Percentiles rank a stretch among this genome's conserved stretches.
These are phyloP conservation scores for Hydrozoanthus tunicans DNA, from an alignment of 64 coral and sea anemone species.

Conservation along the genomic window DNA sequence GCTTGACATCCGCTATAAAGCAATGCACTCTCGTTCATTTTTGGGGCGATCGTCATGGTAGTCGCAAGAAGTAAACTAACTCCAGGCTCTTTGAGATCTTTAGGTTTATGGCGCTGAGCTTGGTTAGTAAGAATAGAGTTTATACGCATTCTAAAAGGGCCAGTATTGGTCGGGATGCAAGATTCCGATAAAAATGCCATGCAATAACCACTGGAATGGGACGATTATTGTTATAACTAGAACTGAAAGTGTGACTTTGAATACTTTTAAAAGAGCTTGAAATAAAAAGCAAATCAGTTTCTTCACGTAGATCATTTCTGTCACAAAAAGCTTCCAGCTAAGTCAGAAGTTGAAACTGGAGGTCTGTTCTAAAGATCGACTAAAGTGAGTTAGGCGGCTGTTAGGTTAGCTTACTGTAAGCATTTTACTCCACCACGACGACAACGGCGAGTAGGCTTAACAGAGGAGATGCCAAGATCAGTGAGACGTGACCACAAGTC, in stretches of 20 bases:
- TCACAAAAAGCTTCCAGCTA: background rate
- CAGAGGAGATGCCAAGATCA: slow-evolving; percentile 8
- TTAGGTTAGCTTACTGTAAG: background rate
- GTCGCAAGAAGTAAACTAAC: too few relatives aligned
- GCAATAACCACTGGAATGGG: slow-evolving; percentile 40
- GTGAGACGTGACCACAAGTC: slow-evolving; percentile 13
- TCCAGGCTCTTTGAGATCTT: background rate
- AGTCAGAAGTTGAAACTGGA: background rate
- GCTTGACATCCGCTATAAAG: slow-evolving; percentile 22
- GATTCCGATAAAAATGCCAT: too few relatives aligned
- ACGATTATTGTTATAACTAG: slow-evolving; percentile 33
- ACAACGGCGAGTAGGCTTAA: slow-evolving; percentile 32
- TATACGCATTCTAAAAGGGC: too few relatives aligned
- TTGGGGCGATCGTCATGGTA: slow-evolving; percentile 36
- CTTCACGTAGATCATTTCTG: slow-evolving; percentile 4
- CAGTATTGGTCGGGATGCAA: too few relatives aligned
- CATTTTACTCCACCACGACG: slow-evolving; percentile 15
- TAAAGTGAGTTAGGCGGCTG: background rate
- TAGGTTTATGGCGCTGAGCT: background rate
- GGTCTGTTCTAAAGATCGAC: background rate
- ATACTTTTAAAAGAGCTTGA: slow-evolving; percentile 13
- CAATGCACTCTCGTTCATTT: slow-evolving; percentile 46
- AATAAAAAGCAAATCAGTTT: background rate
- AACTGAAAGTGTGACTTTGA: slow-evolving; percentile 2
- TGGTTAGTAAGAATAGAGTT: background rate